A percentile compares a stretch with the other conserved stretches of the same genome.
phyloP scores from a whole-genome alignment of 2,888 invertebrate species.

The Alitta virens region DNA sequence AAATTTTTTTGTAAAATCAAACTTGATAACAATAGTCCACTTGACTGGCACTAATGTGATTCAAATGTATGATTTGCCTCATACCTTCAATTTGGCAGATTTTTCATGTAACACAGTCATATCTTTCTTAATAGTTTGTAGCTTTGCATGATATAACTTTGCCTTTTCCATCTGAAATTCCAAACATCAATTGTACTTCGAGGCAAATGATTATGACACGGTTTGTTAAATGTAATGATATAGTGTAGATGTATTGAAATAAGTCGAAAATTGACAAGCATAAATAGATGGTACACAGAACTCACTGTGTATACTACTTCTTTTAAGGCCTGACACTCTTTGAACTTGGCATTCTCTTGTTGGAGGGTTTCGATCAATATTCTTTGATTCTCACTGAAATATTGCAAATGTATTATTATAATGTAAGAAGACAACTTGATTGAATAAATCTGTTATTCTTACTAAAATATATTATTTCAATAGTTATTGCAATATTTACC shows the following conservation, averaged over 20 bases:
- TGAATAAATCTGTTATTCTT: no score
- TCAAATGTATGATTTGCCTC: no score
- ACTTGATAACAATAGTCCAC: background rate
- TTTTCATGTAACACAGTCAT: conserved; percentile 49
- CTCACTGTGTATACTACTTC: conserved; percentile 45
- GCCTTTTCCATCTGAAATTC: conserved; percentile 47
- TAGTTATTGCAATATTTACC: background rate
- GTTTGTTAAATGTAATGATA: no score
- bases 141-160: conserved; percentile 46
- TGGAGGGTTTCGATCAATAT: conserved; percentile 53
- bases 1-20: conserved; percentile 2
- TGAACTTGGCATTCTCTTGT: conserved; percentile 53
- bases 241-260: no score
- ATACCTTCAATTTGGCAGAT: conserved; percentile 46
- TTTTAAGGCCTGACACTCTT: conserved; percentile 39
- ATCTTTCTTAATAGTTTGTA: conserved; percentile 47
- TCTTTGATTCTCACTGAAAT: conserved; percentile 47
- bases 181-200: no score
- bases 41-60: background rate
- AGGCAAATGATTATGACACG: no score
- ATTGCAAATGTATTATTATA: background rate
- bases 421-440: no score
- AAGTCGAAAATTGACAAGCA: no score
- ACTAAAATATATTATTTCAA: no score
- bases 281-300: background rate